A percentile compares a stretch with the other conserved stretches of the same genome.
Conservation (phyloP, 2,113 vertebrate genomes). For the Todiramphus chloris region DNA sequence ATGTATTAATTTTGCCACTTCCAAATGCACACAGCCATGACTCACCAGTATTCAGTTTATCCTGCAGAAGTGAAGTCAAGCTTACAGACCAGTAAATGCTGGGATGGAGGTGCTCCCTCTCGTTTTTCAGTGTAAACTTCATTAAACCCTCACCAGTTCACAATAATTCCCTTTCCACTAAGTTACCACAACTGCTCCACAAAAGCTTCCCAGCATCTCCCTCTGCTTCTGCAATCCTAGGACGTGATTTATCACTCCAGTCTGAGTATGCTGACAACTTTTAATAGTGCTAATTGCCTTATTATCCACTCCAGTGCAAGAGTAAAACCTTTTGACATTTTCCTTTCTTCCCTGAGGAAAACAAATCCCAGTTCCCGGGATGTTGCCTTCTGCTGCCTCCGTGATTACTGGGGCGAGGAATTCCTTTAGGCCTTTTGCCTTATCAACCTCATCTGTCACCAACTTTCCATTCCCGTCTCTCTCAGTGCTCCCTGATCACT, state of each 20-base stretch:
- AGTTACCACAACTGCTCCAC: background rate
- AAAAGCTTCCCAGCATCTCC: background rate
- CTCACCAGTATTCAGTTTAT: background rate
- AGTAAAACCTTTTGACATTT: slow-evolving; percentile 65
- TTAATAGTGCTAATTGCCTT: slow-evolving; percentile 57
- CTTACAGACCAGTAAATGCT: background rate
- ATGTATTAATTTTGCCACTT: background rate
- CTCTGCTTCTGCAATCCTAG: background rate
- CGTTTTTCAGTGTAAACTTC: background rate
- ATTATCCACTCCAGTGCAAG: slow-evolving; percentile 45
- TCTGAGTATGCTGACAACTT: slow-evolving; percentile 4
- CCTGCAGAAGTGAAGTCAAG: slow-evolving; percentile 4
- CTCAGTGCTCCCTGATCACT: background rate
- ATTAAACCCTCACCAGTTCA: background rate
- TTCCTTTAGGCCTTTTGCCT: slow-evolving; percentile 44
- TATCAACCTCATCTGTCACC: slow-evolving; percentile 57
- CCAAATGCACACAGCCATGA: background rate
- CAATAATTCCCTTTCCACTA: background rate
- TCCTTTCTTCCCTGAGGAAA: slow-evolving; percentile 52
- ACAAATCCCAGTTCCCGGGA: slow-evolving; percentile 39
- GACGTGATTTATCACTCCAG: slow-evolving; percentile 30
- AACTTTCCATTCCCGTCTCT: slow-evolving; percentile 9
- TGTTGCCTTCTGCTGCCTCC: slow-evolving; percentile 59
- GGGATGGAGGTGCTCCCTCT: background rate
- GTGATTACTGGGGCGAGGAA: slow-evolving; percentile 59